Percentiles rank a stretch among this genome's conserved stretches.
These are phyloP conservation scores for Mylabris sibirica DNA, from an alignment of 2,888 invertebrate genomes.

Conservation along the genomic window DNA sequence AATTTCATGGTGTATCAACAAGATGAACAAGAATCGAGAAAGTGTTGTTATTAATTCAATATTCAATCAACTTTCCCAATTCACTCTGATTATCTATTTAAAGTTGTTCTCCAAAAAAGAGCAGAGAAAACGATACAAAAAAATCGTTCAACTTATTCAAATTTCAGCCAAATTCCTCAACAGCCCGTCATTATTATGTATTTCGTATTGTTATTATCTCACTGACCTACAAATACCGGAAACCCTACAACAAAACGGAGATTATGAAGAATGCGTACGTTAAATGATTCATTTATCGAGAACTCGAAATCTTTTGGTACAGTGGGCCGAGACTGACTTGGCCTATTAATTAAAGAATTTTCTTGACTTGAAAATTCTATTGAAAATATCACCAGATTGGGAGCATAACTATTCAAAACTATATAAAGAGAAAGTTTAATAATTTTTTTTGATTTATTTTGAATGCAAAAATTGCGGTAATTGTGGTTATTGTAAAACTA, in stretches of 20 bases:
- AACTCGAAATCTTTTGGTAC: neutral
- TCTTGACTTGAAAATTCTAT: too few relatives aligned
- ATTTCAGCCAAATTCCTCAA: neutral
- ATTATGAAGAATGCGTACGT: neutral
- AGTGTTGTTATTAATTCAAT: neutral
- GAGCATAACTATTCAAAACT: neutral
- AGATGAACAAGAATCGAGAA: neutral
- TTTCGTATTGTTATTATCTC: slow-evolving; percentile 1
- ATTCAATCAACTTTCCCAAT: neutral
- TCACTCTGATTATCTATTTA: too few relatives aligned
- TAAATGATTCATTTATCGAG: neutral
- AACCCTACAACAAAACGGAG: neutral
- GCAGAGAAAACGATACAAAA: neutral
- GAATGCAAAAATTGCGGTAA: neutral
- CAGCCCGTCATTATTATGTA: neutral
- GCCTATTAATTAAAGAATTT: neutral
- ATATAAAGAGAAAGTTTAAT: neutral
- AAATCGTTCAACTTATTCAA: neutral
- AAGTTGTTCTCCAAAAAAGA: too few relatives aligned
- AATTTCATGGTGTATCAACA: neutral
- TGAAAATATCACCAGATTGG: neutral
- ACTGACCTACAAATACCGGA: slow-evolving; percentile 4
- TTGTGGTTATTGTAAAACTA: neutral
- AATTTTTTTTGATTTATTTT: neutral
- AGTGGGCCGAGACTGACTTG: neutral